A percentile compares a stretch with the other conserved stretches of the same genome.
Evolutionary conservation across 2,797 vertebrate species (phyloP).

Genomic region (Trematomus bernacchii): DNA sequence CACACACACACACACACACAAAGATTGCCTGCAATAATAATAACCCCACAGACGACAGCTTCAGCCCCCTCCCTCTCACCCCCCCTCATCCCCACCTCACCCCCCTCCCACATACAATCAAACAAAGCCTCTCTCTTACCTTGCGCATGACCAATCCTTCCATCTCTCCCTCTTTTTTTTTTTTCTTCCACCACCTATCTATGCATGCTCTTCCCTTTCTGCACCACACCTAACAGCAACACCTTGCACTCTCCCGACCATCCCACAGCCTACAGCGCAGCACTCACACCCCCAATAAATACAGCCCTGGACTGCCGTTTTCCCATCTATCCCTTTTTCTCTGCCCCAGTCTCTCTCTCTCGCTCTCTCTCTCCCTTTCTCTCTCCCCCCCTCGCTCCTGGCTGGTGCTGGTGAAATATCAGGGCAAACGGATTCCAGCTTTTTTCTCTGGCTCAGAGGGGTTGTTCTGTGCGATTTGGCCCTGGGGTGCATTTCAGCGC

Average conservation of each 20-base stretch:
- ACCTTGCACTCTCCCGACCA: constrained; percentile 79
- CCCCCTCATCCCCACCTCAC: constrained; percentile 54
- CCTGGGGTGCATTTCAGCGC: constrained; percentile 89
- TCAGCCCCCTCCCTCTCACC: constrained; percentile 75
- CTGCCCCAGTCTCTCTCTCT: constrained; percentile 69
- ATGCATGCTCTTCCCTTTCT: constrained; percentile 76
- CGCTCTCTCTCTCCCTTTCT: constrained; percentile 60
- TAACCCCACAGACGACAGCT: constrained; percentile 83
- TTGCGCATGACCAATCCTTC: constrained; percentile 86
- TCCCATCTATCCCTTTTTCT: constrained; percentile 81
- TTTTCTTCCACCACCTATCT: constrained; percentile 71
- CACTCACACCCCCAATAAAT: constrained; percentile 82
- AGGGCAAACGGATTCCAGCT: constrained; percentile 89
- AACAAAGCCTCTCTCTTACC: constrained; percentile 88
- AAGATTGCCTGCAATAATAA: constrained; percentile 84
- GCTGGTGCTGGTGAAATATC: constrained; percentile 88
- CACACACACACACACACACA: constrained; percentile 67
- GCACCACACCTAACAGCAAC: constrained; percentile 81
- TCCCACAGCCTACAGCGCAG: constrained; percentile 80
- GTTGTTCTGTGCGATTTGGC: constrained; percentile 89
- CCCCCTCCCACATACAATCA: constrained; percentile 81
- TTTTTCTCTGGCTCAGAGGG: constrained; percentile 87
- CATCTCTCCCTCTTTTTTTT: constrained; percentile 78
- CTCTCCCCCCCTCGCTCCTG: constrained; percentile 80
- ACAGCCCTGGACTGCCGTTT: constrained; percentile 79